phyloP scores from a whole-genome alignment of 2,113 vertebrate genomes.

The Sorex fumeus region DNA sequence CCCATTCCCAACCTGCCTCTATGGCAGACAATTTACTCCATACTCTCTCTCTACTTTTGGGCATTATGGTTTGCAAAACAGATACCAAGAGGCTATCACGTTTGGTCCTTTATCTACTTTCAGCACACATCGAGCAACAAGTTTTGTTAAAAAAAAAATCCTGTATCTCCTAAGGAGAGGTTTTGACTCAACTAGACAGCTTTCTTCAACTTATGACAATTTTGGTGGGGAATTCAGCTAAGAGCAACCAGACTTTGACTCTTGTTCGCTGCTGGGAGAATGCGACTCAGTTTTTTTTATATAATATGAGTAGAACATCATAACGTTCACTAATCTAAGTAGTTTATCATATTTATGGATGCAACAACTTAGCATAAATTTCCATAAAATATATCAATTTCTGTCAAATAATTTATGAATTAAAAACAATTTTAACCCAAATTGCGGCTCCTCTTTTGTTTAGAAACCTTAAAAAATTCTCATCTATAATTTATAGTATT shows the following conservation, averaged over 20 bases:
- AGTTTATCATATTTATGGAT: too few relatives aligned
- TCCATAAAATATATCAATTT: not conserved
- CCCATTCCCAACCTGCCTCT: too few relatives aligned
- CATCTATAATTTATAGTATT: not conserved
- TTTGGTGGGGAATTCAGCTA: not conserved
- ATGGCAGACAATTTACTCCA: too few relatives aligned
- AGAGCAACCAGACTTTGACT: not conserved
- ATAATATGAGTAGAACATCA: too few relatives aligned
- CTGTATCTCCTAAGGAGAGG: not conserved
- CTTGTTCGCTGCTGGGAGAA: not conserved
- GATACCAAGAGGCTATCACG: too few relatives aligned
- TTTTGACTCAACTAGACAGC: not conserved
- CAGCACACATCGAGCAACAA: too few relatives aligned
- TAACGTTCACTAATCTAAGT: too few relatives aligned
- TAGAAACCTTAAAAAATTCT: not conserved
- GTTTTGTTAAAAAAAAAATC: too few relatives aligned
- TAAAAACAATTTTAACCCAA: not conserved
- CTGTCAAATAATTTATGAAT: not conserved
- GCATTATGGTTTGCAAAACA: too few relatives aligned
- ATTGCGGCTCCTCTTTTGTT: not conserved
- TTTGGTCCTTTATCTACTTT: too few relatives aligned
- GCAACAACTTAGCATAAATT: too few relatives aligned
- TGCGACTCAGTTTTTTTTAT: not conserved
- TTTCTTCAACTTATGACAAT: slow-evolving; percentile 2
- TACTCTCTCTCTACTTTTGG: too few relatives aligned